Evolutionary conservation across 2,113 vertebrate genomes (phyloP).

Genomic region (Panthera leo): DNA sequence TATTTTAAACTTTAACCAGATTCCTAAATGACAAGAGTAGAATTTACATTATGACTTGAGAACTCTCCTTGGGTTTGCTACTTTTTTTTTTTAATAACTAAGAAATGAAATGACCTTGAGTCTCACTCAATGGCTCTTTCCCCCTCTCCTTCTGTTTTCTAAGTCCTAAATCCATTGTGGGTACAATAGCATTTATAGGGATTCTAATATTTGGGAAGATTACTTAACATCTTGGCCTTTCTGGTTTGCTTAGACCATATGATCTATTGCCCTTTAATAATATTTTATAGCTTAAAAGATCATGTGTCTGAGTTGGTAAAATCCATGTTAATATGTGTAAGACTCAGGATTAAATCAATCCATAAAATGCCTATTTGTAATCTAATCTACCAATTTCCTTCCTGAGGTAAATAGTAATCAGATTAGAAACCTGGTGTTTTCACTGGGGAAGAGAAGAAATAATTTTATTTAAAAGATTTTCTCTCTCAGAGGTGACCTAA

Average conservation of each 20-base stretch:
- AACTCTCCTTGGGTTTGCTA: neutral
- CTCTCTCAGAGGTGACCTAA: slow-evolving; percentile 51
- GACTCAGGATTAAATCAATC: slow-evolving; percentile 68
- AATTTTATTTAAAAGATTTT: slow-evolving; percentile 65
- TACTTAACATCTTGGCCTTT: neutral
- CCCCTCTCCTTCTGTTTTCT: neutral
- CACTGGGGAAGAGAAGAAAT: slow-evolving; percentile 34
- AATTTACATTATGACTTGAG: neutral
- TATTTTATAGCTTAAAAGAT: slow-evolving; percentile 52
- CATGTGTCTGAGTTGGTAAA: slow-evolving; percentile 78
- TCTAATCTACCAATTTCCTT: slow-evolving; percentile 79
- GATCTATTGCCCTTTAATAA: neutral
- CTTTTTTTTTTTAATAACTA: neutral
- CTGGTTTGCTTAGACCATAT: neutral
- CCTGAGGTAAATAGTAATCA: slow-evolving; percentile 80
- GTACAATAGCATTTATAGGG: neutral
- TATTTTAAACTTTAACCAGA: slow-evolving; percentile 25
- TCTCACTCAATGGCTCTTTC: neutral
- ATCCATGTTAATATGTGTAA: slow-evolving; percentile 71
- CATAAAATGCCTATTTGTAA: slow-evolving; percentile 79
- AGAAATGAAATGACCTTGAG: neutral
- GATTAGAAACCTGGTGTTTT: slow-evolving; percentile 61
- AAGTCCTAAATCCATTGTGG: neutral
- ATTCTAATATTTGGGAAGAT: neutral
- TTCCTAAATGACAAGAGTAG: neutral